Conservation (phyloP, 1,140 invertebrate species). For the Procambarus virginalis region DNA sequence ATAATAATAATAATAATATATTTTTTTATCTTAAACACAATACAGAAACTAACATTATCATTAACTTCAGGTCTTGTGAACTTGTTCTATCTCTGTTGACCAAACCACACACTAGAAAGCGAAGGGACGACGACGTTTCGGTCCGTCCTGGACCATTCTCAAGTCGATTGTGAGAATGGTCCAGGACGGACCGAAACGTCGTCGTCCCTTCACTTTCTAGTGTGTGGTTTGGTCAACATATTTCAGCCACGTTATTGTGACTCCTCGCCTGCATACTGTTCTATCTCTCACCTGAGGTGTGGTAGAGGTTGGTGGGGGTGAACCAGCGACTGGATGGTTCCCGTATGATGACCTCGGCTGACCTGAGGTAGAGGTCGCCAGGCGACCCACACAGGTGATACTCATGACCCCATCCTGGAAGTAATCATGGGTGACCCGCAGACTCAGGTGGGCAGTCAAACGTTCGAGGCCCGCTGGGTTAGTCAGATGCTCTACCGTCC, state of each 20-base stretch:
- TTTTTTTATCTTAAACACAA: too few relatives aligned
- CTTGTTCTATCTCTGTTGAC: too few relatives aligned
- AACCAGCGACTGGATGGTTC: conserved; percentile 66
- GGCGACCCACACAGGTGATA: conserved; percentile 44
- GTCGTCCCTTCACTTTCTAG: too few relatives aligned
- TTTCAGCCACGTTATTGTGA: too few relatives aligned
- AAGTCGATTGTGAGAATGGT: too few relatives aligned
- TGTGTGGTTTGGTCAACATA: too few relatives aligned
- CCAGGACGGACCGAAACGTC: too few relatives aligned
- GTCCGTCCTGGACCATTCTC: too few relatives aligned
- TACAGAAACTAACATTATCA: too few relatives aligned
- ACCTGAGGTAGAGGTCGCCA: conserved; percentile 58
- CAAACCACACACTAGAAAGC: too few relatives aligned
- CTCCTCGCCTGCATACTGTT: neutral
- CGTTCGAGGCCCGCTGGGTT: conserved; percentile 57
- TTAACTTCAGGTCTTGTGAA: neutral
- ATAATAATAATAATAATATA: too few relatives aligned
- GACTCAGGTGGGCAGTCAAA: conserved; percentile 15
- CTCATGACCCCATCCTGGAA: conserved; percentile 45
- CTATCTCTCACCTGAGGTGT: conserved; percentile 47
- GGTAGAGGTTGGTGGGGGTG: conserved; percentile 60
- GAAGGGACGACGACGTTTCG: too few relatives aligned
- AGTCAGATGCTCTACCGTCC: conserved; percentile 13
- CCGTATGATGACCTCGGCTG: conserved; percentile 46
- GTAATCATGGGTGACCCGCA: conserved; percentile 35